A percentile compares a stretch with the other conserved stretches of the same genome.
Evolutionary conservation across 2,888 invertebrate species (phyloP).

Genomic region (Clostera curtula): DNA sequence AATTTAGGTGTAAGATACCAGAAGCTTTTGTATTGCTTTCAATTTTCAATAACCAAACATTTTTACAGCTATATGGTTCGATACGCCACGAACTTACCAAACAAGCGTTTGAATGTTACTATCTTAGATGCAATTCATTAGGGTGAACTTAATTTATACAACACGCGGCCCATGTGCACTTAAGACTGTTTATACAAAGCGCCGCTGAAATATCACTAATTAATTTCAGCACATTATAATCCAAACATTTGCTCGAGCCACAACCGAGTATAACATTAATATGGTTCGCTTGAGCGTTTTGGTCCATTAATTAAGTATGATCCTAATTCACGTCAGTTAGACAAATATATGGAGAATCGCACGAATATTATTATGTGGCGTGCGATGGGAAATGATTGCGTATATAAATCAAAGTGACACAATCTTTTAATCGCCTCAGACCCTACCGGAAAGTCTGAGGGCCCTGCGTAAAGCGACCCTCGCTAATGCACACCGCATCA

Average conservation of each 20-base stretch:
- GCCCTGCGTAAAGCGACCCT: conserved; percentile 52
- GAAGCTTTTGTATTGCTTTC: too few species aligned
- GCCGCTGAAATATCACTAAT: conserved; percentile 21
- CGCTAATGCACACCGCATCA: conserved; percentile 60
- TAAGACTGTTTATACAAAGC: conserved; percentile 17
- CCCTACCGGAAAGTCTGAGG: conserved; percentile 44
- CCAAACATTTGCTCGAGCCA: conserved; percentile 26
- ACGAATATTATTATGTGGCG: conserved; percentile 7
- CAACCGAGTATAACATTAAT: conserved; percentile 26
- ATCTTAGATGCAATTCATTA: too few species aligned
- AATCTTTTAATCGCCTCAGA: conserved; percentile 60
- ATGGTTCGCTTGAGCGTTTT: conserved; percentile 29
- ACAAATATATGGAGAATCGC: not conserved
- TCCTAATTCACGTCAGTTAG: conserved; percentile 7
- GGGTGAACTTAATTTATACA: too few species aligned
- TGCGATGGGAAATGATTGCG: conserved; percentile 44
- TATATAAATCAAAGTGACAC: conserved; percentile 68
- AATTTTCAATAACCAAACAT: too few species aligned
- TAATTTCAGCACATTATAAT: conserved; percentile 25
- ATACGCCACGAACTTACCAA: too few species aligned
- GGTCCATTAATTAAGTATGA: conserved; percentile 24
- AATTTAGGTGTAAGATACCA: too few species aligned
- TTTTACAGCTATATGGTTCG: too few species aligned
- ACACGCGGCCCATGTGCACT: conserved; percentile 15
- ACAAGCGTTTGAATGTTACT: too few species aligned